Percentiles rank a stretch among this genome's conserved stretches.
These are phyloP conservation scores for Scrobipalpa costella DNA, from an alignment of 2,888 invertebrate genomes.

Conservation along the genomic window DNA sequence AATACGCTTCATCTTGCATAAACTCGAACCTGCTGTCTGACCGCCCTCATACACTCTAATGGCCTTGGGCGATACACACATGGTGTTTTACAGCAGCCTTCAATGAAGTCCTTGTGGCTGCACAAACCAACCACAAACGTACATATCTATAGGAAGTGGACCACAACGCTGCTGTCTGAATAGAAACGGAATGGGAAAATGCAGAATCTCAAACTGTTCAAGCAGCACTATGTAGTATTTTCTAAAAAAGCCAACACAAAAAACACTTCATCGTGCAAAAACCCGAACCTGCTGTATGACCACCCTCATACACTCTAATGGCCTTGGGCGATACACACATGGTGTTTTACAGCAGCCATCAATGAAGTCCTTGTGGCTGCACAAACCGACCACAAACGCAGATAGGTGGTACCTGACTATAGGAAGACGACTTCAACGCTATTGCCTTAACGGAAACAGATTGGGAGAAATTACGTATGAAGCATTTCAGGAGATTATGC, in stretches of 20 bases:
- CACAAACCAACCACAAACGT: slow-evolving; percentile 33
- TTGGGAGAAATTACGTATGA: too few species aligned
- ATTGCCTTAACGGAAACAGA: too few species aligned
- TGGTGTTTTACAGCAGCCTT: slow-evolving; percentile 61
- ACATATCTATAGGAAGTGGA: slow-evolving; percentile 32
- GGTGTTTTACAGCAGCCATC: slow-evolving; percentile 61
- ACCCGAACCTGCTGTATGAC: slow-evolving; percentile 47
- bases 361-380: slow-evolving; percentile 47
- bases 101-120: slow-evolving; percentile 49
- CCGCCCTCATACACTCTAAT: slow-evolving; percentile 65
- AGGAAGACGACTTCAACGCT: too few species aligned
- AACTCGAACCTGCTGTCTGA: slow-evolving; percentile 45
- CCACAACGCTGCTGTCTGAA: too few species aligned
- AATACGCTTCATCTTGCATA: slow-evolving; percentile 37
- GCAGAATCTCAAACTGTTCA: too few species aligned
- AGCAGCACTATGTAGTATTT: too few species aligned
- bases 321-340: slow-evolving; percentile 66
- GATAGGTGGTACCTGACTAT: slow-evolving; percentile 39
- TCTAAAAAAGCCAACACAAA: too few species aligned
- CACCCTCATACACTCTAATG: slow-evolving; percentile 65
- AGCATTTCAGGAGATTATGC: too few species aligned
- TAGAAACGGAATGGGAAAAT: too few species aligned
- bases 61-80: slow-evolving; percentile 66
- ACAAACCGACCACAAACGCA: slow-evolving; percentile 32
- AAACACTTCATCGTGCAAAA: slow-evolving; percentile 37